Evolutionary conservation across 2,113 vertebrate species (phyloP).

Genomic region (Romanogobio albipinnatus): DNA sequence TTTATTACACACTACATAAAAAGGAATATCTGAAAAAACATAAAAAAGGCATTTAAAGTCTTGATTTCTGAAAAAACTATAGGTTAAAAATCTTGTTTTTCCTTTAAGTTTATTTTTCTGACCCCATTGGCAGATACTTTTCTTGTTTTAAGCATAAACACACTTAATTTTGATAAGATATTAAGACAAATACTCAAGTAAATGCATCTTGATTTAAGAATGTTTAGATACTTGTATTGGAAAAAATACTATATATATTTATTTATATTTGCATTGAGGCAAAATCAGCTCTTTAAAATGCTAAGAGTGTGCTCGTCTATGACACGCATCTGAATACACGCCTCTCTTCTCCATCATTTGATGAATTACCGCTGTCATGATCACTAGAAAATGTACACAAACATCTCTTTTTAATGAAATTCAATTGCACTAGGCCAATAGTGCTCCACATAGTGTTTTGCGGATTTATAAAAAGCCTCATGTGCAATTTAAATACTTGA

Average conservation of each 20-base stretch:
- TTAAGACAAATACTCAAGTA: no score
- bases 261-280: background rate
- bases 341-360: background rate
- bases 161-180: background rate
- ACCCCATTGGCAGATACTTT: background rate
- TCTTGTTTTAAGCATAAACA: background rate
- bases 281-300: background rate
- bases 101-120: background rate
- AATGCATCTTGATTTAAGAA: background rate
- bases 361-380: background rate
- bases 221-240: background rate
- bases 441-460: background rate
- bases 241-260: background rate
- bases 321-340: background rate
- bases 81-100: background rate
- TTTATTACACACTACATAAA: no score
- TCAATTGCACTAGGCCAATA: background rate
- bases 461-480: background rate
- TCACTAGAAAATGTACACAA: background rate
- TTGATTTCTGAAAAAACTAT: background rate
- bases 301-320: background rate
- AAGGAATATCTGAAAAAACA: no score
- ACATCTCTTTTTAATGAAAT: slow-evolving; percentile 2
- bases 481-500: background rate
- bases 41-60: no score